Evolutionary conservation across 2,797 vertebrate species (phyloP), one percentile per base, ranked within the genome.

Genomic region (Karalla daura): DNA sequence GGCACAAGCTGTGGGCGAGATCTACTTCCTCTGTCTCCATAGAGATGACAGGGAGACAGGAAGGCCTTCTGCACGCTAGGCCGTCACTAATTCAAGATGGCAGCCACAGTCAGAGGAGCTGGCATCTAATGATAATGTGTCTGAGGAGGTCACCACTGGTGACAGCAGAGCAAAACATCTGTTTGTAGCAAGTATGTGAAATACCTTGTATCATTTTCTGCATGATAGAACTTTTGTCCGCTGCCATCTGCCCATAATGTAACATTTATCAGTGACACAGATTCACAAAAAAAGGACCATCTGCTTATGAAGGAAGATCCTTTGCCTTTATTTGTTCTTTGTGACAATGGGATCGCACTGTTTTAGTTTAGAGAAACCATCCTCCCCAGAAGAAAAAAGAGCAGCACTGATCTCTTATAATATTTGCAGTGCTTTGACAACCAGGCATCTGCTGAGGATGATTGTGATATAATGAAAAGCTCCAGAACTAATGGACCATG

Each of bases 1-100:
- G 86, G 82, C 88, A 86, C 89, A 86, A 81, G 87, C 88, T 92
- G 86, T 90, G 86, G 89, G 87, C 86, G 73, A 88, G 86, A 89
- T 90, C 85, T 74, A 83, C 83, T 88, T 87, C 83, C 79, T 90
- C 74, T 51, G 81, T 90, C 89, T 89, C 88, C 67, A 76, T 80
- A 67, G 87, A 90, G 84, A 89, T 86, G 88, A 93, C 91, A 90
- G 81, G 70, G 78, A 86, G 88, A 88, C 86, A 86, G 84, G 82
- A 84, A 86, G 87, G 82, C 81, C 88, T 69, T 63, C 73, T 78
- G 83, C 80, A 84, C 79, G 32, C 80, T 66, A 73, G 80, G 68
- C 87, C 76, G 59, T 88, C 77, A 68, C 89, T 90, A 92, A 93
- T 89, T 84, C 77, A 88, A 88, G 88, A 84, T 70, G 90, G 88